Conservation (phyloP, 2,797 vertebrate genomes). For the Phaenicophaeus curvirostris region DNA sequence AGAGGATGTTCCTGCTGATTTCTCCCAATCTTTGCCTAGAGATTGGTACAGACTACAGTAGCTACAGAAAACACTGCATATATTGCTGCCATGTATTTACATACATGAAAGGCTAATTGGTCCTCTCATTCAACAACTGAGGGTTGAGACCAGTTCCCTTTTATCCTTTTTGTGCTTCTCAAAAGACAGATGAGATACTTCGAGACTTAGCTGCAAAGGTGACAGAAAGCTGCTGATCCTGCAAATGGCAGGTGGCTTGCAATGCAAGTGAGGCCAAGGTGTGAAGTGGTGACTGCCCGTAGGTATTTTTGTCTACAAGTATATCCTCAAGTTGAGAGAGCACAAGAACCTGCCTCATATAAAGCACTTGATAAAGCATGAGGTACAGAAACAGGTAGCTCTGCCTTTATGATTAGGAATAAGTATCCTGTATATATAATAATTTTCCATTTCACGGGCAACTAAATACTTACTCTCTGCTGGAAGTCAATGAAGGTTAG, state of each 20-base stretch:
- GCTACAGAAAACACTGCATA: background rate
- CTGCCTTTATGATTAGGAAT: background rate
- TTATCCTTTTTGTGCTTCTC: background rate
- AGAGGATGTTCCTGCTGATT: background rate
- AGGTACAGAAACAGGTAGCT: background rate
- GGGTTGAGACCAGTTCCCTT: background rate
- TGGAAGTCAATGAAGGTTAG: background rate
- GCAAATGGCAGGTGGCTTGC: background rate
- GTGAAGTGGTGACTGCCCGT: background rate
- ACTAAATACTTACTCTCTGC: background rate
- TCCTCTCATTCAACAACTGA: background rate
- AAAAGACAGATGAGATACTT: background rate
- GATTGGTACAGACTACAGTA: background rate
- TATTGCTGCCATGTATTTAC: background rate
- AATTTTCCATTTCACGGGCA: background rate
- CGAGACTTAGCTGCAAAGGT: background rate
- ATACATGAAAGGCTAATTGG: background rate
- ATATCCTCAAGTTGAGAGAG: background rate
- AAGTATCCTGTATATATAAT: background rate
- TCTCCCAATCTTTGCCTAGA: background rate
- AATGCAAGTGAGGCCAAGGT: background rate
- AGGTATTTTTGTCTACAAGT: background rate
- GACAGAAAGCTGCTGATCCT: background rate
- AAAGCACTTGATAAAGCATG: background rate
- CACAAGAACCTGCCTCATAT: background rate